Evolutionary conservation across 2,888 invertebrate genomes (phyloP), one percentile per base, ranked within the genome.

Genomic region (Thymelicus acteon): DNA sequence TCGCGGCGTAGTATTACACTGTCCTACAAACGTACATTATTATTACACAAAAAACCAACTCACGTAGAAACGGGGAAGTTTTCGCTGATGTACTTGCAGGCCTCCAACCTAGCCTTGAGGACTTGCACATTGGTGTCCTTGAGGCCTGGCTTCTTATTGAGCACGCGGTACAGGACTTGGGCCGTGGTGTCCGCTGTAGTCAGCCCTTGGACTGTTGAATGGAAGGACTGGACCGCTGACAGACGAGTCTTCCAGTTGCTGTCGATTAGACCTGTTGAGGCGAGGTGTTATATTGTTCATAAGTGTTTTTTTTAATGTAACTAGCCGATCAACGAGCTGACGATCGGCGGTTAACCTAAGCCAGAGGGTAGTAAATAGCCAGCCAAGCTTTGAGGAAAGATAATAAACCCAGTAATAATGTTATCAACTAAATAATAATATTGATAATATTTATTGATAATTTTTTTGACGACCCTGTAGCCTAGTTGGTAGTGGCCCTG

Each of bases 41-140:
- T 31, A 31, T 31, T 31, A 31, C 3, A 31, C 31, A 31, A 5
- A 31, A 31, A 31, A 40, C 54, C 1, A 24, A 90, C 93, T 92
- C 87, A 96, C 94, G 95, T 95, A 0, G 97, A 95, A 75, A 97
- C 94, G 0, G 95, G 94, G 79, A 96, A 96, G 80, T 96, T 96
- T 85, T 97, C 97, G 0, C 97, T 97, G 37, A 98, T 93, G 75
- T 95, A 95, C 76, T 96, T 96, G 71, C 98, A 95, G 12, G 96
- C 95, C 77, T 98, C 98, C 15, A 98, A 87, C 76, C 97, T 95
- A 0, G 96, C 94, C 84, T 98, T 98, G 64, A 98, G 88, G 13
- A 98, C 98, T 94, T 98, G 98, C 74, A 98, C 97, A 85, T 98
- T 98, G 72, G 97, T 98, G 82, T 98, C 98, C 84, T 97, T 96